These are phyloP conservation scores for Sebastes variabilis DNA, from an alignment of 2,797 vertebrate species.

Conservation along the genomic window DNA sequence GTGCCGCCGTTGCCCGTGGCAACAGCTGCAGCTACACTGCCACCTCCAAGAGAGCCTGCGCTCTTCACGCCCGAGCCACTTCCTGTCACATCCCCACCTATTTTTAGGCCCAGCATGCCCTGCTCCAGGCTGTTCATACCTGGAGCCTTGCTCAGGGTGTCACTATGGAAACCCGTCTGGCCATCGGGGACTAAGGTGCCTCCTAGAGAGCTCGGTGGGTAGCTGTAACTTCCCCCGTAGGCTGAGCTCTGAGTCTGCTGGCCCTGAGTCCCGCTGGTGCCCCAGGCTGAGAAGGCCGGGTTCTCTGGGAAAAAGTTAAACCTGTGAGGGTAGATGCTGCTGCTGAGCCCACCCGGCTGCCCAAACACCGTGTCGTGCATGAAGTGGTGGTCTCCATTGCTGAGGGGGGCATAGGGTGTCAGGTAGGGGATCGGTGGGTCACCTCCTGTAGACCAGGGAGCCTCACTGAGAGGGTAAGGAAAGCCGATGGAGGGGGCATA, in stretches of 20 bases:
- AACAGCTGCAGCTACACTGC: slow-evolving; percentile 81
- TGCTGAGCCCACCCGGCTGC: slow-evolving; percentile 95
- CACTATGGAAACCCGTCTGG: slow-evolving; percentile 95
- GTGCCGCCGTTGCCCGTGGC: slow-evolving; percentile 88
- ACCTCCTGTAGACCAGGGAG: slow-evolving; percentile 97
- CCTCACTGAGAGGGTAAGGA: slow-evolving; percentile 96
- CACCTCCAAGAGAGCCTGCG: slow-evolving; percentile 89
- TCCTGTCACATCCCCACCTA: slow-evolving; percentile 89
- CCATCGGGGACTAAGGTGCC: slow-evolving; percentile 94
- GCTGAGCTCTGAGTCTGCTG: slow-evolving; percentile 97
- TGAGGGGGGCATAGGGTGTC: slow-evolving; percentile 97
- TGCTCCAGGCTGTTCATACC: slow-evolving; percentile 98
- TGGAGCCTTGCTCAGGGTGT: slow-evolving; percentile 94
- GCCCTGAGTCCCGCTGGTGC: slow-evolving; percentile 94
- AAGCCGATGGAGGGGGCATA: slow-evolving; percentile 98
- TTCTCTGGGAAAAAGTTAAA: slow-evolving; percentile 99
- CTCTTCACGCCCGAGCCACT: slow-evolving; percentile 90
- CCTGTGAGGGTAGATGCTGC: slow-evolving; percentile 93
- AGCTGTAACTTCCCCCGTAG: slow-evolving; percentile 96
- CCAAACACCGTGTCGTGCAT: slow-evolving; percentile 98
- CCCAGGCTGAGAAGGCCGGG: slow-evolving; percentile 97
- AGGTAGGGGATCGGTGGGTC: slow-evolving; percentile 98
- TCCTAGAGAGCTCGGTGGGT: slow-evolving; percentile 94
- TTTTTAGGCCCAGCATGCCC: slow-evolving; percentile 96
- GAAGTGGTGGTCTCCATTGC: slow-evolving; percentile 98